phyloP scores from a whole-genome alignment of 2,113 vertebrate genomes.

The Gopherus evgoodei region DNA sequence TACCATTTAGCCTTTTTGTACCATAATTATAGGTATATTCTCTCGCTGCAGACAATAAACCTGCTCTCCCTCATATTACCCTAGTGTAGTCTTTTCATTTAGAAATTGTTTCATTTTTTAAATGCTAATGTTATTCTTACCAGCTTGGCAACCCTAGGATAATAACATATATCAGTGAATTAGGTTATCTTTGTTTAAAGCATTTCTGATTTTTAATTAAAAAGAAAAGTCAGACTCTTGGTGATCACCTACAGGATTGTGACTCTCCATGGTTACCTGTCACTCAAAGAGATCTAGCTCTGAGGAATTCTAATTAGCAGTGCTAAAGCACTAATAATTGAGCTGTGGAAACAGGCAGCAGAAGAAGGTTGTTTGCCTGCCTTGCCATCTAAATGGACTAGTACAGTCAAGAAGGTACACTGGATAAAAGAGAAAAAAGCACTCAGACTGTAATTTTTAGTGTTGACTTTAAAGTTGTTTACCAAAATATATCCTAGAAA shows the following conservation, averaged over 20 bases:
- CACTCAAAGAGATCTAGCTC: conserved; percentile 78
- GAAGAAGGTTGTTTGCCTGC: conserved; percentile 55
- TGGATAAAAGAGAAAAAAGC: conserved; percentile 64
- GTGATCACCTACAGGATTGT: conserved; percentile 77
- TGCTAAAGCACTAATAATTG: conserved; percentile 73
- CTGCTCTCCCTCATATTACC: conserved; percentile 12
- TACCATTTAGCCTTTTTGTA: conserved; percentile 58
- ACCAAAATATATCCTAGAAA: conserved; percentile 52
- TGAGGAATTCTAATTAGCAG: conserved; percentile 83
- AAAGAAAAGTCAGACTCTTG: conserved; percentile 75
- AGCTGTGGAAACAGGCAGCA: conserved; percentile 70
- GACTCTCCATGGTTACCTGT: conserved; percentile 85
- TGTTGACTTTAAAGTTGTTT: conserved; percentile 66
- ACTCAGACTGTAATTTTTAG: conserved; percentile 67
- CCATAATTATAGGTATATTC: conserved; percentile 45
- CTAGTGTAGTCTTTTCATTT: conserved; percentile 55
- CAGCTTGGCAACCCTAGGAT: conserved; percentile 66
- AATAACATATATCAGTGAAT: conserved; percentile 66
- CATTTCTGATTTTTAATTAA: conserved; percentile 83
- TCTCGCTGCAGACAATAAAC: conserved; percentile 65
- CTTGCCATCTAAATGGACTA: conserved; percentile 66
- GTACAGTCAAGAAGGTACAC: conserved; percentile 18
- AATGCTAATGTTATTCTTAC: conserved; percentile 49
- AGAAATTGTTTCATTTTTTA: conserved; percentile 66
- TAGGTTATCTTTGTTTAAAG: conserved; percentile 75